Base-by-base conservation (phyloP, 1,140 invertebrate genomes). In the Drosophila biarmipes region DNA sequence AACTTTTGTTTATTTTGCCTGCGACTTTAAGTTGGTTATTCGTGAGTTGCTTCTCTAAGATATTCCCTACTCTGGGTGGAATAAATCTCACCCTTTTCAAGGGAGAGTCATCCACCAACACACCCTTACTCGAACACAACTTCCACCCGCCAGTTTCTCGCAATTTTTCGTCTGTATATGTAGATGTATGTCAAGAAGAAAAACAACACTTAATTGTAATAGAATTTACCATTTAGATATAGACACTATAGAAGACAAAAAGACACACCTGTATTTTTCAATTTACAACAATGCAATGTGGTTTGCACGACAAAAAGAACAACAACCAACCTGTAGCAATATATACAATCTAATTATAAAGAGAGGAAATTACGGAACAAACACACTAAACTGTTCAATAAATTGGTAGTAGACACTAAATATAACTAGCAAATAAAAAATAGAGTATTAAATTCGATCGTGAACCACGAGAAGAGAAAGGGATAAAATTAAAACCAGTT, bases 371-470 rank as follows among this genome's bases (percentile, higher is more conserved):
- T 57, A 61, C 58, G 49, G 38, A 51, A 61, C 17, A 24, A 19
- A 53, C 77, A 55, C 78, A 68, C 61, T 66, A 48, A 71, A 78
- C 67, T 71, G 81, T 85, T 85, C 78, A 82, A 78, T 71, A 71
- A 74, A 57, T 73, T 77, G 66, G 55, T 68, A 77, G 58, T 71
- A 77, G 73, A 66, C 66, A 80, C 80, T 73, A 63, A 78, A 80
- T 67, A 49, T 73, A 86, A 78, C 58, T 85, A 85, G 81, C 12
- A 58, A 80, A 71, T 87, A 75, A 82, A 59, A 52, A 87, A 81
- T 82, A 87, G 73, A 8, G 42, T 87, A 56, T 43, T 81, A 71
- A 68, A 59, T 58, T 31, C 15, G 49, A 75, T 43, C 19, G 49
- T 61, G 72, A 79, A 59, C 51, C 48, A 66, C 77, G 42, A 59